Evolutionary conservation across 2,113 vertebrate species (phyloP), one percentile per base, ranked within the genome.

Genomic region (Crotophaga sulcirostris): DNA sequence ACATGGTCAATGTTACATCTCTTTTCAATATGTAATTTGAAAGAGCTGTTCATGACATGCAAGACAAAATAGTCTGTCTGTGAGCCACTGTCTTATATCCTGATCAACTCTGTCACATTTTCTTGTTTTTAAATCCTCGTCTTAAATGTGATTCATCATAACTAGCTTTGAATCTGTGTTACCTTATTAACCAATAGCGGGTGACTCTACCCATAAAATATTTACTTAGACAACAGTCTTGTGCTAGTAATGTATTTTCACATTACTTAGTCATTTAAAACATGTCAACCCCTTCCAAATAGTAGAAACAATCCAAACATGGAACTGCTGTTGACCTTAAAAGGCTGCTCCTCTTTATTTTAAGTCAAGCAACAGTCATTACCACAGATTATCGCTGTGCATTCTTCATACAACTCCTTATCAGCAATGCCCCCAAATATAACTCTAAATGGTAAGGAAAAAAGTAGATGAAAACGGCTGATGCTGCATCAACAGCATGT

Each of bases 221-320:
- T 96, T 97, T 95, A 90, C 87, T 80, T 40, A 89, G 84, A 90
- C 62, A 94, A 77, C 91, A 89, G 79, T 87, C 89, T 79, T 92
- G 82, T 82, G 47, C 59, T 92, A 31, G 74, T 68, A 78, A 97
- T 88, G 66, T 93, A 76, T 96, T 97, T 96, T 97, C 91, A 86
- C 90, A 94, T 95, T 95, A 75, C 78, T 94, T 80, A 96, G 89
- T 91, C 80, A 96, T 94, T 96, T 96, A 89, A 97, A 95, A 96
- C 73, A 93, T 62, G 92, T 81, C 89, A 94, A 51, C 68, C 69
- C 76, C 89, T 96, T 96, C 84, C 93, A 96, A 94, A 96, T 40
- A 74, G 45, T 69, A 91, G 85, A 87, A 92, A 75, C 67, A 93
- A 93, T 92, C 91, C 94, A 96, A 97, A 95, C 90, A 94, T 75